Evolutionary conservation across 2,797 vertebrate species (phyloP), one percentile per base, ranked within the genome.

Genomic region (Enteromius trimaculatus): DNA sequence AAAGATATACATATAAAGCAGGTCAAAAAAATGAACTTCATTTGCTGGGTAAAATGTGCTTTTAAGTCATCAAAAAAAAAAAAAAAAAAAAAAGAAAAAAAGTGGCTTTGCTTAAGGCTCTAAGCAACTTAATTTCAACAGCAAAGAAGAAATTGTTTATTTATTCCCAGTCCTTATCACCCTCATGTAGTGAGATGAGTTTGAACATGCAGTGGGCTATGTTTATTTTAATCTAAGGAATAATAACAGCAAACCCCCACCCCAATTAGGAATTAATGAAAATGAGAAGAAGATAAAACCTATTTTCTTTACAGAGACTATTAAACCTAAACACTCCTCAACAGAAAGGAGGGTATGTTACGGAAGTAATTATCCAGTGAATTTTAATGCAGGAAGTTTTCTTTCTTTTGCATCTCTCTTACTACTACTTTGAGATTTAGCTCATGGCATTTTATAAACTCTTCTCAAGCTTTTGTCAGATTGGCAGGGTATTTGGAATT

Each of bases 261-360:
- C 95, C 94, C 94, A 96, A 95, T 96, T 96, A 96, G 95, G 95
- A 95, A 95, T 96, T 95, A 95, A 95, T 95, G 94, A 95, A 95
- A 95, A 95, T 93, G 94, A 95, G 94, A 93, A 91, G 90, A 93
- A 95, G 95, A 95, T 95, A 95, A 95, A 95, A 93, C 92, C 92
- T 94, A 93, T 95, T 95, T 95, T 95, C 94, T 95, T 95, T 95
- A 94, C 93, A 94, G 94, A 95, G 94, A 95, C 94, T 95, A 95
- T 95, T 95, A 95, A 95, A 95, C 94, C 93, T 94, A 95, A 94
- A 95, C 93, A 94, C 94, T 94, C 94, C 92, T 95, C 93, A 93
- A 94, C 93, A 94, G 93, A 92, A 92, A 93, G 91, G 92, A 93
- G 93, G 80, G 81, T 84, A 87, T 89, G 87, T 85, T 86, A 87